phyloP scores from a whole-genome alignment of 2,797 vertebrate genomes.

The Pangasius djambal region DNA sequence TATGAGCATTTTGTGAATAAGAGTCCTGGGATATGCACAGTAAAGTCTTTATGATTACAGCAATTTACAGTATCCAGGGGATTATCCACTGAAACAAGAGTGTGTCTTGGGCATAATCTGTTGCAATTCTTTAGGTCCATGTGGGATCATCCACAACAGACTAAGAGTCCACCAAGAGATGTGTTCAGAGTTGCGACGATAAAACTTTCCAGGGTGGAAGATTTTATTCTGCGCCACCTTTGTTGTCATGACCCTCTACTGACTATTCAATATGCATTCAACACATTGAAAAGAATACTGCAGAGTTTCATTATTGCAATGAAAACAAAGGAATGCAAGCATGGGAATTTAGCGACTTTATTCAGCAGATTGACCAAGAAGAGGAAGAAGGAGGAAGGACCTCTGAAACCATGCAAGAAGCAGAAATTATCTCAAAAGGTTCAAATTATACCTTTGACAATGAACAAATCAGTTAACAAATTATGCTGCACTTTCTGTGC shows the following conservation, averaged over 20 bases:
- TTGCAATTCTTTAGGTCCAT: neutral
- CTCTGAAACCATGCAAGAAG: slow-evolving; percentile 9
- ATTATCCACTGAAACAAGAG: neutral
- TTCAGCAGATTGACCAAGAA: slow-evolving; percentile 31
- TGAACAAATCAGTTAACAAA: neutral
- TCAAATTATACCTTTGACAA: slow-evolving; percentile 1
- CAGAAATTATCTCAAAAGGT: neutral
- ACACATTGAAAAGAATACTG: neutral
- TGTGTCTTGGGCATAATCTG: neutral
- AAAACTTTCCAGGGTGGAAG: neutral
- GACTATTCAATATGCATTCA: neutral
- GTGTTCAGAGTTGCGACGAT: neutral
- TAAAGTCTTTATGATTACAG: neutral
- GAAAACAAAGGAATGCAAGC: neutral
- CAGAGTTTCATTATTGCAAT: neutral
- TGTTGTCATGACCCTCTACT: neutral
- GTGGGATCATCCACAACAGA: neutral
- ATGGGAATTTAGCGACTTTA: slow-evolving; percentile 41
- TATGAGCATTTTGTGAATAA: neutral
- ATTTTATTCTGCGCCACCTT: neutral
- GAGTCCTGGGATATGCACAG: neutral
- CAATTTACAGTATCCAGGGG: neutral
- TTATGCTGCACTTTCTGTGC: neutral
- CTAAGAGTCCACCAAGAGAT: neutral
- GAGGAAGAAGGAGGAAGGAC: neutral